Conservation (phyloP, 1,140 invertebrate genomes). For the Drosophila jambulina region DNA sequence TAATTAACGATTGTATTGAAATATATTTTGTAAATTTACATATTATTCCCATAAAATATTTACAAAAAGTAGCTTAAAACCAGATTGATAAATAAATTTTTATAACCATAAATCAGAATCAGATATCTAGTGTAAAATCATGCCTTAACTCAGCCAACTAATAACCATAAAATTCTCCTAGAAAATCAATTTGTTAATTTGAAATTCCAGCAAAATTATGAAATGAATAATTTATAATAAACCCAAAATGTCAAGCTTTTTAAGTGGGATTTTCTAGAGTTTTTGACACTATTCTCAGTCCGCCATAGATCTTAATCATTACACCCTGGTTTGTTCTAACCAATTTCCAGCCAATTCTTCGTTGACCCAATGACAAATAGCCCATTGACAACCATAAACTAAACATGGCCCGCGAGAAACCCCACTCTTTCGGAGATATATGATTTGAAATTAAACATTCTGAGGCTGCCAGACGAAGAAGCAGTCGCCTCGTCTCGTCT, state of each 20-base stretch:
- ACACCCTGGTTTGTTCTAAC: constrained; percentile 2
- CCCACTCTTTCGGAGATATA: constrained; percentile 30
- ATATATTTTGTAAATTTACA: constrained; percentile 1
- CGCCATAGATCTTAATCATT: constrained; percentile 12
- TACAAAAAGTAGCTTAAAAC: not conserved
- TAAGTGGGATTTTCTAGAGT: not conserved
- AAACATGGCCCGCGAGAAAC: constrained; percentile 34
- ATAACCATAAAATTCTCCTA: not conserved
- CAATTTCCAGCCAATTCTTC: constrained; percentile 15
- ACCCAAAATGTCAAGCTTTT: not conserved
- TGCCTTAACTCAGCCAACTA: not conserved
- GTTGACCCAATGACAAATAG: constrained; percentile 37
- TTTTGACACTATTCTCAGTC: not conserved
- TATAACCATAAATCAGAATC: not conserved
- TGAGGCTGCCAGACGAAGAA: constrained; percentile 28
- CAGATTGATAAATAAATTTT: not conserved
- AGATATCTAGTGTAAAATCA: not conserved
- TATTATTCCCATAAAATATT: not conserved
- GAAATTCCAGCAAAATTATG: not conserved
- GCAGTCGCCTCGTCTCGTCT: constrained; percentile 16
- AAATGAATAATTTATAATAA: not conserved
- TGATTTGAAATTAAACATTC: constrained; percentile 24
- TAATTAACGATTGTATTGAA: not conserved
- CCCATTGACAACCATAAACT: constrained; percentile 49
- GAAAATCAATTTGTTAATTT: not conserved